phyloP scores from a whole-genome alignment of 2,797 vertebrate species.

The Pelobates cultripes region DNA sequence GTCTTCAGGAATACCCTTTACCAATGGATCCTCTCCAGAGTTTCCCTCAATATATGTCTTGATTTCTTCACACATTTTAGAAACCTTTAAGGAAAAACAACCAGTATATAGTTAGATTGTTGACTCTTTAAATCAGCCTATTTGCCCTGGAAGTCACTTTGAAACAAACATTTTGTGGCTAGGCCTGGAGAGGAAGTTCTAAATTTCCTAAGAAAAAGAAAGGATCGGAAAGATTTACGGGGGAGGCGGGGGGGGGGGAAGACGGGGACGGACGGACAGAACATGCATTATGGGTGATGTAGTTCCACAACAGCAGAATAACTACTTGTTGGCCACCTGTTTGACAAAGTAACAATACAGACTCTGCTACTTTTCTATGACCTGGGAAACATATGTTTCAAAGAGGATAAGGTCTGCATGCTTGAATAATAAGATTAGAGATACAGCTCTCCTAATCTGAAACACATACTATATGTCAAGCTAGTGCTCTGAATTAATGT shows the following conservation, averaged over 20 bases:
- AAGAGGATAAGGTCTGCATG: conserved; percentile 24
- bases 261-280: no score
- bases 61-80: conserved; percentile 95
- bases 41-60: conserved; percentile 90
- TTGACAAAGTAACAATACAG: conserved; percentile 1
- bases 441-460: conserved; percentile 18
- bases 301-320: neutral
- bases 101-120: neutral
- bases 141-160: neutral
- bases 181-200: neutral
- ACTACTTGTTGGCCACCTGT: neutral
- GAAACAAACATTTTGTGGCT: neutral
- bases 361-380: conserved; percentile 14
- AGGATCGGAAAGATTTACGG: neutral
- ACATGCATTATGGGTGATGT: no score
- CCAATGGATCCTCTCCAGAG: conserved; percentile 86
- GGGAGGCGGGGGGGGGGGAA: no score
- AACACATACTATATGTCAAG: neutral
- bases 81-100: conserved; percentile 76
- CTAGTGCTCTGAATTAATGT: neutral
- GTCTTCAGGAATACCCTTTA: conserved; percentile 94
- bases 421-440: conserved; percentile 49
- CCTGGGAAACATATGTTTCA: conserved; percentile 34
- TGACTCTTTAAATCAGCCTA: neutral
- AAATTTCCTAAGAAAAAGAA: neutral